Evolutionary conservation across 2,888 invertebrate genomes (phyloP).

Genomic region (Cheilosia pagana): DNA sequence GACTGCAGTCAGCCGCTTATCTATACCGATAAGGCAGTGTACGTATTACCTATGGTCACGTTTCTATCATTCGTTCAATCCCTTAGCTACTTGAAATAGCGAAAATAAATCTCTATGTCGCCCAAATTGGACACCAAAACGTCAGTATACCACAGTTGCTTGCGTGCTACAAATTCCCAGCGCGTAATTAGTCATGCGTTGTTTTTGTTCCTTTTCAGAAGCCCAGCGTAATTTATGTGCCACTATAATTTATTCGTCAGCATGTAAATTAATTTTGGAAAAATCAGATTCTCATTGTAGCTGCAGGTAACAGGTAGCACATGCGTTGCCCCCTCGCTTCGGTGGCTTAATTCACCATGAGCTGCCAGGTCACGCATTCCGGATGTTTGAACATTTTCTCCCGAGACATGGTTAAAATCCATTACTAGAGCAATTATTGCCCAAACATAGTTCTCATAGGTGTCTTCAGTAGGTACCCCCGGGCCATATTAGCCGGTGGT

Average conservation of each 20-base stretch:
- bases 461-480: constrained; percentile 26
- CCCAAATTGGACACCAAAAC: constrained; percentile 46
- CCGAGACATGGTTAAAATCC: constrained; percentile 46
- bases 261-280: constrained; percentile 47
- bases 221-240: not conserved
- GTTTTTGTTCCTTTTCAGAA: constrained; percentile 1
- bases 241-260: constrained; percentile 44
- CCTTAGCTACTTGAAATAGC: not conserved
- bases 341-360: constrained; percentile 56
- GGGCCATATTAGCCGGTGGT: constrained; percentile 26
- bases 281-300: constrained; percentile 30
- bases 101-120: constrained; percentile 31
- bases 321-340: constrained; percentile 20
- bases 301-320: constrained; percentile 6
- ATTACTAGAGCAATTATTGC: constrained; percentile 48
- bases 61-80: not conserved
- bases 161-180: constrained; percentile 59
- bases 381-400: constrained; percentile 47
- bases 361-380: constrained; percentile 65
- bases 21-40: not conserved
- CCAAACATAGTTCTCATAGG: constrained; percentile 48
- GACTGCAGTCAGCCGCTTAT: not conserved
- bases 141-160: constrained; percentile 35
- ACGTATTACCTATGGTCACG: constrained; percentile 6
- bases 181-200: constrained; percentile 63